Evolutionary conservation across 2,113 vertebrate species (phyloP).

Genomic region (Xyrauchen texanus): DNA sequence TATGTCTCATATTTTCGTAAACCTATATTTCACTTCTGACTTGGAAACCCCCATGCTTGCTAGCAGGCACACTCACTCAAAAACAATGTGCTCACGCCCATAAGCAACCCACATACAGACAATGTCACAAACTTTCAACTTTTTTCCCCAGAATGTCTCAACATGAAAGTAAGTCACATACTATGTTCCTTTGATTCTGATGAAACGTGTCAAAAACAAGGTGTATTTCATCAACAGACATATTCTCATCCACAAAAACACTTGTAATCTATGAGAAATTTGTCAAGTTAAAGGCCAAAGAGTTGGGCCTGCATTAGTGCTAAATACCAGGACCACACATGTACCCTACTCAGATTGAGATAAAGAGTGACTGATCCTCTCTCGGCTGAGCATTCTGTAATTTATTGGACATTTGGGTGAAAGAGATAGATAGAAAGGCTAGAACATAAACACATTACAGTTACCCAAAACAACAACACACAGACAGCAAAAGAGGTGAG

Average conservation of each 20-base stretch:
- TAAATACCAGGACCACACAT: not conserved
- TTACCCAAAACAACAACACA: slow-evolving; percentile 50
- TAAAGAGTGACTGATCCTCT: not conserved
- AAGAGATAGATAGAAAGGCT: slow-evolving; percentile 12
- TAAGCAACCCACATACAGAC: slow-evolving; percentile 33
- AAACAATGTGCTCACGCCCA: too few species aligned
- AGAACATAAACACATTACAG: slow-evolving; percentile 46
- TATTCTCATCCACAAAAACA: slow-evolving; percentile 31
- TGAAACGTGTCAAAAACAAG: not conserved
- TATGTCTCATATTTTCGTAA: slow-evolving; percentile 40
- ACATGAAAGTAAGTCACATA: not conserved
- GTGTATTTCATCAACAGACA: not conserved
- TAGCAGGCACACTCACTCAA: slow-evolving; percentile 42
- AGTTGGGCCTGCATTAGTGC: not conserved
- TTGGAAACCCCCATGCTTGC: slow-evolving; percentile 59
- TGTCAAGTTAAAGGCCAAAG: not conserved
- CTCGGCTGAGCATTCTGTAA: slow-evolving; percentile 18
- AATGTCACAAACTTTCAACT: not conserved
- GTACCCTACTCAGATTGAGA: slow-evolving; percentile 1
- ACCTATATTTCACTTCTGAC: slow-evolving; percentile 23
- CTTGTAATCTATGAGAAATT: slow-evolving; percentile 2
- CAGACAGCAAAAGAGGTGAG: slow-evolving; percentile 10
- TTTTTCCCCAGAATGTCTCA: slow-evolving; percentile 3
- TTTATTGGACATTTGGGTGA: slow-evolving; percentile 26
- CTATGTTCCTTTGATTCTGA: not conserved